Evolutionary conservation across 2,888 invertebrate genomes (phyloP).

Genomic region (Apodemia hepburni): DNA sequence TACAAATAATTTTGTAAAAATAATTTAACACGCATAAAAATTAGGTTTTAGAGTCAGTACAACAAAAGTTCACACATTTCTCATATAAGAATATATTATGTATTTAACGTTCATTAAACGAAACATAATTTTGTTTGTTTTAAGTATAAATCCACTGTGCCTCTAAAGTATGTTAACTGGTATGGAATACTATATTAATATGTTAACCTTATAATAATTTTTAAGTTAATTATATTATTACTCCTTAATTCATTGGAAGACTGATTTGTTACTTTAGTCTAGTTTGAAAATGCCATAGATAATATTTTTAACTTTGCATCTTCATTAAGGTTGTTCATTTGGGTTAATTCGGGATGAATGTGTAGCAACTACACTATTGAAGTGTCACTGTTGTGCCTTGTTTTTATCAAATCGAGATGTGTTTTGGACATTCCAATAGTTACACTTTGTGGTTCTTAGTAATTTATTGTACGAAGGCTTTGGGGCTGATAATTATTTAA

Average conservation of each 20-base stretch:
- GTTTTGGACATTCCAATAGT: slow-evolving; percentile 64
- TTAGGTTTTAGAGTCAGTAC: neutral
- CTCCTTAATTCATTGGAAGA: slow-evolving; percentile 72
- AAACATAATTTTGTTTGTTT: neutral
- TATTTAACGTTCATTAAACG: neutral
- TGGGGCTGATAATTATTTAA: slow-evolving; percentile 16
- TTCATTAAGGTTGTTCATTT: slow-evolving; percentile 51
- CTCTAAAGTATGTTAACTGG: slow-evolving; percentile 29
- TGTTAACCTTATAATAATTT: slow-evolving; percentile 23
- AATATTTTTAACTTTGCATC: slow-evolving; percentile 57
- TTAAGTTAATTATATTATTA: slow-evolving; percentile 59
- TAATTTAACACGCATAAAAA: neutral
- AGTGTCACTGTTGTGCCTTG: slow-evolving; percentile 73
- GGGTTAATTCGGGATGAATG: slow-evolving; percentile 41
- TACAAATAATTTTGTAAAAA: slow-evolving; percentile 27
- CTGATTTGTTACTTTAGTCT: slow-evolving; percentile 80
- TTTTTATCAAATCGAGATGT: slow-evolving; percentile 56
- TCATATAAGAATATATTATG: neutral
- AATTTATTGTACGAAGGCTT: slow-evolving; percentile 30
- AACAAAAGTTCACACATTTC: neutral
- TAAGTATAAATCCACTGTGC: slow-evolving; percentile 25
- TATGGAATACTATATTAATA: slow-evolving; percentile 33
- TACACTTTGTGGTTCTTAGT: slow-evolving; percentile 55
- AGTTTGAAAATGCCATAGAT: slow-evolving; percentile 80
- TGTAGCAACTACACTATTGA: slow-evolving; percentile 59